Evolutionary conservation across 2,113 vertebrate genomes (phyloP).

Genomic region (Caloenas nicobarica): DNA sequence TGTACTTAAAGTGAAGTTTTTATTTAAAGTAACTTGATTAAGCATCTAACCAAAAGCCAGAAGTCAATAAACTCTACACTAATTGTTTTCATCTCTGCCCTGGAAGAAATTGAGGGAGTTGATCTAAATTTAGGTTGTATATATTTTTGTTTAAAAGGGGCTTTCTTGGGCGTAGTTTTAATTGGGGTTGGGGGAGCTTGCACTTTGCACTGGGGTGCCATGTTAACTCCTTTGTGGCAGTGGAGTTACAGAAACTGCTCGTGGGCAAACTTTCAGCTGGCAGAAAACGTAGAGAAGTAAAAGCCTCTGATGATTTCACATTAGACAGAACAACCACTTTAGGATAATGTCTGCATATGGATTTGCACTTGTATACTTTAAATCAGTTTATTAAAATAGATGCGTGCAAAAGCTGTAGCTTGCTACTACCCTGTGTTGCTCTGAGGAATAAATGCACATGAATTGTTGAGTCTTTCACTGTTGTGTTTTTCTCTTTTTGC

Average conservation of each 20-base stretch:
- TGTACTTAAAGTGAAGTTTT: background rate
- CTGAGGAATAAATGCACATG: background rate
- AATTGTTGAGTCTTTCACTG: background rate
- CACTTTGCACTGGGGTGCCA: background rate
- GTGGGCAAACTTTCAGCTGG: background rate
- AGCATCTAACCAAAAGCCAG: background rate
- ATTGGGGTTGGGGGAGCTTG: background rate
- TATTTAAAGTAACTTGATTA: background rate
- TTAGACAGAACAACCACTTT: background rate
- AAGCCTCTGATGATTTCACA: background rate
- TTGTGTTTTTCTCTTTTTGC: fast-evolving
- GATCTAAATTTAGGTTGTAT: background rate
- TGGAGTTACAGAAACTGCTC: background rate
- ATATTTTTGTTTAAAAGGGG: background rate
- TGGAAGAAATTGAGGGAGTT: background rate
- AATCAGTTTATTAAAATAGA: background rate
- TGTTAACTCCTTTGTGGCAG: background rate
- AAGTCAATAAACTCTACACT: background rate
- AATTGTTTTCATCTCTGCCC: background rate
- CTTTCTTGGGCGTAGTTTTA: background rate
- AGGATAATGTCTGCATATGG: fast-evolving
- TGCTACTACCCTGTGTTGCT: background rate
- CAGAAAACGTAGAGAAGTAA: background rate
- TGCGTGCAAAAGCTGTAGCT: background rate
- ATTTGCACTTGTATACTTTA: background rate